A percentile compares a stretch with the other conserved stretches of the same genome.
phyloP scores from a whole-genome alignment of 2,113 vertebrate species.

The Pachyramphus minor region DNA sequence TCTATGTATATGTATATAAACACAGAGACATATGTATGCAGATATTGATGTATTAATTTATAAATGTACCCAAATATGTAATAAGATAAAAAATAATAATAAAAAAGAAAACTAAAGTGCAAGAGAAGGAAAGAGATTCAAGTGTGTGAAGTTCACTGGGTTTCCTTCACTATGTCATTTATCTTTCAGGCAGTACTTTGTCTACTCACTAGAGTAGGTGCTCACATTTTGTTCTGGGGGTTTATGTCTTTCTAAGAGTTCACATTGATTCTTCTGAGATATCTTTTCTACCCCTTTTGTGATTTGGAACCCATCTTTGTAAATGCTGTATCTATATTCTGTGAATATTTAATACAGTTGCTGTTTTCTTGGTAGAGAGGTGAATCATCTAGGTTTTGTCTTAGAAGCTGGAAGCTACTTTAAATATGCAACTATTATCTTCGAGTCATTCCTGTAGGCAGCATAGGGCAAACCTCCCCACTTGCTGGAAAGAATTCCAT shows the following conservation, averaged over 20 bases:
- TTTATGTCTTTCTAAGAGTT: background rate
- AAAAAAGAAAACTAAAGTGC: background rate
- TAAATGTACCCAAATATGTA: background rate
- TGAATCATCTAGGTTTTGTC: background rate
- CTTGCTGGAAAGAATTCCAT: background rate
- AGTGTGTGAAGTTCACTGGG: fast-evolving
- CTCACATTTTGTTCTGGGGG: background rate
- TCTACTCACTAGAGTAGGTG: background rate
- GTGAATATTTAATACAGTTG: background rate
- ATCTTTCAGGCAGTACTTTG: background rate
- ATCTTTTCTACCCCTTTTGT: background rate
- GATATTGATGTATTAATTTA: background rate
- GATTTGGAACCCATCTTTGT: background rate
- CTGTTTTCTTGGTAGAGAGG: background rate
- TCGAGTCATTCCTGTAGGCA: background rate
- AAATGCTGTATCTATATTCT: background rate
- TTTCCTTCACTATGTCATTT: background rate
- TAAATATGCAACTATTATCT: background rate
- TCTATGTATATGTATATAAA: background rate
- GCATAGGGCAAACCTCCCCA: background rate
- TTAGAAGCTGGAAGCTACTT: background rate
- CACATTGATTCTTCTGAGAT: background rate
- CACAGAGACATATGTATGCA: background rate
- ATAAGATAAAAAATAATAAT: background rate
- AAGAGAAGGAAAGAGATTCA: background rate